phyloP scores from a whole-genome alignment of 1,140 invertebrate genomes.

The Drosophila sulfurigaster region DNA sequence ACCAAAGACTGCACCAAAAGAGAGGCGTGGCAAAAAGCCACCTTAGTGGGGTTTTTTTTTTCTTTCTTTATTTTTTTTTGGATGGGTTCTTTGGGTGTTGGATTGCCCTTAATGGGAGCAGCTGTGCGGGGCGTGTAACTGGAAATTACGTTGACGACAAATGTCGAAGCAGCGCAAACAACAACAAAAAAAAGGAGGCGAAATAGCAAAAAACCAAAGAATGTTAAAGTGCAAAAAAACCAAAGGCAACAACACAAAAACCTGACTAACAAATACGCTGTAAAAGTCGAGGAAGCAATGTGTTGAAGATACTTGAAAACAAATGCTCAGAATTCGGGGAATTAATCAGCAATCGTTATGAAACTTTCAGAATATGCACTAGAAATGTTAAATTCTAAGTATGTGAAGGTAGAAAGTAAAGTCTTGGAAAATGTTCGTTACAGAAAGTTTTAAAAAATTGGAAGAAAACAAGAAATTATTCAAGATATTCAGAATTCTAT shows the following conservation, averaged over 20 bases:
- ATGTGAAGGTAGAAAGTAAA: too few species aligned
- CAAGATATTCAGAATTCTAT: too few species aligned
- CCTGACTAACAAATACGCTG: neutral
- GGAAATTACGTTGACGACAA: slow-evolving; percentile 74
- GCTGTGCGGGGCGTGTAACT: slow-evolving; percentile 47
- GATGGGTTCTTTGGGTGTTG: slow-evolving; percentile 13
- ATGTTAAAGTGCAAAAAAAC: slow-evolving; percentile 5
- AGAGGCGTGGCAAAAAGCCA: too few species aligned
- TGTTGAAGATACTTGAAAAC: slow-evolving; percentile 5
- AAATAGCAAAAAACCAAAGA: neutral
- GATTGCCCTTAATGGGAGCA: slow-evolving; percentile 53
- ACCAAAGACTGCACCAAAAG: too few species aligned
- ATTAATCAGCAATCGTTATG: neutral
- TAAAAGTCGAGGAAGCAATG: slow-evolving; percentile 7
- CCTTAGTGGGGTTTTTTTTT: too few species aligned
- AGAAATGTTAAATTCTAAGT: too few species aligned
- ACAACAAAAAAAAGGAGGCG: slow-evolving; percentile 19
- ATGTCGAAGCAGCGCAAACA: slow-evolving; percentile 43
- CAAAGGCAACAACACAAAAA: neutral
- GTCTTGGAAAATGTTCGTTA: too few species aligned
- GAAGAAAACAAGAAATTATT: too few species aligned
- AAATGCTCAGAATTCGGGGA: neutral
- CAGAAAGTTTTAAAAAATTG: too few species aligned
- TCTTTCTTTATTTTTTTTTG: slow-evolving; percentile 4
- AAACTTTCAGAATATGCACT: neutral